Evolutionary conservation across 2,888 invertebrate species (phyloP).

Genomic region (Orchesellides sinensis): DNA sequence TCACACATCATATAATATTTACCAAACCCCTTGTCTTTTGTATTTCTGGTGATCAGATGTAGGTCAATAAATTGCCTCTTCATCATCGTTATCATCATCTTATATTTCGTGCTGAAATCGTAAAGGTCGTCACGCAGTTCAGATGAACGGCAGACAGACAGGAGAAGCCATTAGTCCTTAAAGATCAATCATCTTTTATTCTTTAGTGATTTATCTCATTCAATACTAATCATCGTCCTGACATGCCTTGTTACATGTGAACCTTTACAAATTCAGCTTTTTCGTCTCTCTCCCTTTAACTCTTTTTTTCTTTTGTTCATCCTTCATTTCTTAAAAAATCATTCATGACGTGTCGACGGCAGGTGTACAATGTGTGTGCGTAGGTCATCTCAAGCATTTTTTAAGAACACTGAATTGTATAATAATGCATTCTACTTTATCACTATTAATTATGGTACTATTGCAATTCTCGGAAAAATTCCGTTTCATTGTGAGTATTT

Average conservation of each 20-base stretch:
- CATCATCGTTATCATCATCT: slow-evolving; percentile 3
- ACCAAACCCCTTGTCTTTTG: background rate
- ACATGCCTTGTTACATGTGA: background rate
- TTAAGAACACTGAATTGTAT: no score
- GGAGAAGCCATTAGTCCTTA: slow-evolving; percentile 16
- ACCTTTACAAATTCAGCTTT: background rate
- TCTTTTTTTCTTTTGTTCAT: background rate
- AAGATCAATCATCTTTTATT: slow-evolving; percentile 47
- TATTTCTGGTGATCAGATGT: slow-evolving; percentile 1
- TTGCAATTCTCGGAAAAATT: no score
- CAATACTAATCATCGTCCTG: background rate
- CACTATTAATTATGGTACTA: no score
- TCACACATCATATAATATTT: slow-evolving; percentile 4
- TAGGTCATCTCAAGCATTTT: no score
- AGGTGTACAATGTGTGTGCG: no score
- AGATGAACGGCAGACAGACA: background rate
- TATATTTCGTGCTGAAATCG: background rate
- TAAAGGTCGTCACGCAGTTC: slow-evolving; percentile 49
- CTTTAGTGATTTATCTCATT: background rate
- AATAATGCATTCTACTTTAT: no score
- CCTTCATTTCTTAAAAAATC: background rate
- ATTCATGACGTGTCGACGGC: no score
- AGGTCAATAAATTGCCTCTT: slow-evolving; percentile 48
- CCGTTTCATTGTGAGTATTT: no score
- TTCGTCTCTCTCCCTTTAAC: background rate